Evolutionary conservation across 1,140 invertebrate species (phyloP).

Genomic region (Brachionus manjavacas): DNA sequence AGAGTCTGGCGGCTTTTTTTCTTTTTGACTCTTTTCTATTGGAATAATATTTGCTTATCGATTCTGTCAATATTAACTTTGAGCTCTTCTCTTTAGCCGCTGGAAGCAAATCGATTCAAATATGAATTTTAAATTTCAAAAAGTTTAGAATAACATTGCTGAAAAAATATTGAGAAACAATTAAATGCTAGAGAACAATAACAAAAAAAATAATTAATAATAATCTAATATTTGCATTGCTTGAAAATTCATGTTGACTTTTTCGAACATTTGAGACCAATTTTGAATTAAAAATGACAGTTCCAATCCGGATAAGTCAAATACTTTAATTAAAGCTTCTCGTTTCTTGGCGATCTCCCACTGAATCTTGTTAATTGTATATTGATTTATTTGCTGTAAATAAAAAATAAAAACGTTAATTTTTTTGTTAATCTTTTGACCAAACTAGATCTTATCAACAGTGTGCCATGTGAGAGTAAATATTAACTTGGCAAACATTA

Average conservation of each 20-base stretch:
- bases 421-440: conserved; percentile 10
- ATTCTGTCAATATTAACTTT: conserved; percentile 21
- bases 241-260: conserved; percentile 27
- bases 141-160: conserved; percentile 10
- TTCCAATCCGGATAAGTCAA: conserved; percentile 22
- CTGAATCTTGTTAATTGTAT: conserved; percentile 23
- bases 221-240: not conserved
- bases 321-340: conserved; percentile 14
- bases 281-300: not conserved
- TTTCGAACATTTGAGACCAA: not conserved
- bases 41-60: conserved; percentile 21
- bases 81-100: conserved; percentile 1
- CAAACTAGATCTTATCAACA: conserved; percentile 14
- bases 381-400: conserved; percentile 29
- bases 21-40: conserved; percentile 7
- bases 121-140: conserved; percentile 22
- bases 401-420: not conserved
- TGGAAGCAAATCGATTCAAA: not conserved
- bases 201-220: conserved; percentile 1
- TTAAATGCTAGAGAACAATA: not conserved
- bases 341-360: not conserved
- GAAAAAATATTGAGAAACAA: not conserved
- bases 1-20: not conserved
- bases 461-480: conserved; percentile 21
- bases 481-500: not conserved